Evolutionary conservation across 35 echinoderm and acorn worm genomes (phyloP).

Genomic region (Hemicentrotus pulcherrimus): DNA sequence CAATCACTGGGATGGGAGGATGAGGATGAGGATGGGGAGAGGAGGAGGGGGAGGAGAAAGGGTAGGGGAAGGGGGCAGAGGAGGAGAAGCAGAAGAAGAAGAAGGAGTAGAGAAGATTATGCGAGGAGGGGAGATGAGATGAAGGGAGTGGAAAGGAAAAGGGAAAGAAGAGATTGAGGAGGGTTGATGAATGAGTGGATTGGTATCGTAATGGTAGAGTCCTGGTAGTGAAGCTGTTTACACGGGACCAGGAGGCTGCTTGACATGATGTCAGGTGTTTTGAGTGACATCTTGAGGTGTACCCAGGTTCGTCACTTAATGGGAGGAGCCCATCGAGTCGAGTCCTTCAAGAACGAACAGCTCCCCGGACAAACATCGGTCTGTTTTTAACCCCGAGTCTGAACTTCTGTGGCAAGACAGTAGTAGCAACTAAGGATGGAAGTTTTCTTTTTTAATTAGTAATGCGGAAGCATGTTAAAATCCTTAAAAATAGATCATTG

Average conservation of each 20-base stretch:
- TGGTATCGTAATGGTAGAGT: not conserved
- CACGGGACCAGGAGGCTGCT: not conserved
- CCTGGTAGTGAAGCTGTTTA: conserved; percentile 8
- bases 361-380: not conserved
- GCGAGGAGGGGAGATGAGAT: not conserved
- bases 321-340: not conserved
- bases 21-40: not conserved
- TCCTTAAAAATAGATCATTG: not conserved
- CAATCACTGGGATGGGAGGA: not conserved
- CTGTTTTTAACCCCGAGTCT: not conserved
- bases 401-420: too few species aligned
- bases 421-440: too few species aligned
- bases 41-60: too few species aligned
- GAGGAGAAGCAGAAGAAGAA: too few species aligned
- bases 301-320: not conserved
- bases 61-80: too few species aligned
- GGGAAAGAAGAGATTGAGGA: not conserved
- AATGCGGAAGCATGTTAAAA: not conserved
- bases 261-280: not conserved
- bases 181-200: not conserved
- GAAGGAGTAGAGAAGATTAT: too few species aligned
- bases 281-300: not conserved
- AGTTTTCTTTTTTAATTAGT: too few species aligned
- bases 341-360: not conserved
- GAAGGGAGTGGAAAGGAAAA: not conserved